phyloP scores from a whole-genome alignment of 2,888 invertebrate genomes.

The Morpho achilles region DNA sequence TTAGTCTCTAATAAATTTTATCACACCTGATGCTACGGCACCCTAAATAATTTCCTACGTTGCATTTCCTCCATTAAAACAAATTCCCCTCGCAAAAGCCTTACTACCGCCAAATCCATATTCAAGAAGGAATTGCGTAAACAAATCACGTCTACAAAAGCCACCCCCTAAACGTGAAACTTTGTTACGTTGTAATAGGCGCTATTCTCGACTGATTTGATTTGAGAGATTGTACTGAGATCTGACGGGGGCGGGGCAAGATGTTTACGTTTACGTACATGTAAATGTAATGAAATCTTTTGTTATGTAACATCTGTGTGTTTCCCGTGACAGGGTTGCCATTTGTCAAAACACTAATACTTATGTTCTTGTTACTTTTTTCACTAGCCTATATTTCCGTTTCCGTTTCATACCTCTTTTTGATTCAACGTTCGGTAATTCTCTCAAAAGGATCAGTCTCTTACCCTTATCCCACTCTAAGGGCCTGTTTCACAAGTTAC shows the following conservation, averaged over 20 bases:
- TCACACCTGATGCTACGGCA: no score
- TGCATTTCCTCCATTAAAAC: slow-evolving; percentile 20
- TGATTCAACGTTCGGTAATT: no score
- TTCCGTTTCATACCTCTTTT: no score
- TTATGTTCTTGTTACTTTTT: no score
- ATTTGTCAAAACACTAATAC: neutral
- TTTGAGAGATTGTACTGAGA: slow-evolving; percentile 23
- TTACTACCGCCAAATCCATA: slow-evolving; percentile 28
- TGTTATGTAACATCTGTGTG: slow-evolving; percentile 18
- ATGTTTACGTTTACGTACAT: slow-evolving; percentile 40
- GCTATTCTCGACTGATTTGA: slow-evolving; percentile 18
- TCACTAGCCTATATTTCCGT: no score
- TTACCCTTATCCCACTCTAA: no score
- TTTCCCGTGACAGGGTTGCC: slow-evolving; percentile 17
- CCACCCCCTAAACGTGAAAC: slow-evolving; percentile 7
- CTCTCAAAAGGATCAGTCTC: no score
- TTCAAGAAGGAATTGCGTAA: slow-evolving; percentile 30
- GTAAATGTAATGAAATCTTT: slow-evolving; percentile 26
- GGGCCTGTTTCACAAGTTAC: no score
- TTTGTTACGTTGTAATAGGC: slow-evolving; percentile 21
- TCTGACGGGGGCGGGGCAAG: slow-evolving; percentile 39
- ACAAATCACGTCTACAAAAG: slow-evolving; percentile 24
- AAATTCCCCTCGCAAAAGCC: slow-evolving; percentile 13
- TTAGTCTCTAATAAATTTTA: no score
- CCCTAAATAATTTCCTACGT: slow-evolving; percentile 2